Conservation (phyloP, 2,797 vertebrate species). For the Alfaro cultratus region DNA sequence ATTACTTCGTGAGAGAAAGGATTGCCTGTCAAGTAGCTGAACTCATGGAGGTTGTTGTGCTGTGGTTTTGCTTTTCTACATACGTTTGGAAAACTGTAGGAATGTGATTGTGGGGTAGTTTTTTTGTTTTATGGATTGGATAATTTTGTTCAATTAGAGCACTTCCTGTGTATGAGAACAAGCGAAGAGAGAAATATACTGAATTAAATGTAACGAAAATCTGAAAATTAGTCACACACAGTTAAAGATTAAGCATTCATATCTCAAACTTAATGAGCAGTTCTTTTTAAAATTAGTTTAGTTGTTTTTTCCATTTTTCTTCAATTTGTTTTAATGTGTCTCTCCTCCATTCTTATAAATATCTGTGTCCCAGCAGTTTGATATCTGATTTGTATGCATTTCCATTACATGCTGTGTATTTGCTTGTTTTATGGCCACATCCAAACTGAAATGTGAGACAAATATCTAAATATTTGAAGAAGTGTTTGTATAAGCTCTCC, state of each 20-base stretch:
- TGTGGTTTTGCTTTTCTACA: neutral
- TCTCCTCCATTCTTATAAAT: neutral
- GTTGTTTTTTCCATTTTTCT: neutral
- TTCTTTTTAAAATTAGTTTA: neutral
- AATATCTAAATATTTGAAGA: slow-evolving; percentile 40
- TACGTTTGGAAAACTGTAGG: neutral
- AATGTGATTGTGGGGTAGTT: neutral
- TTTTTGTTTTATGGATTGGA: neutral
- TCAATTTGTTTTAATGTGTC: neutral
- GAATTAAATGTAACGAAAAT: neutral
- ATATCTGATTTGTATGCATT: slow-evolving; percentile 1
- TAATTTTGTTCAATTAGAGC: neutral
- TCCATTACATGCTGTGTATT: neutral
- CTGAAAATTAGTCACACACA: neutral
- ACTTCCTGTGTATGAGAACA: neutral
- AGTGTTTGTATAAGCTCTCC: slow-evolving; percentile 49
- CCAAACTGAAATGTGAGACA: slow-evolving; percentile 33
- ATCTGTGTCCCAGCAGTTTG: neutral
- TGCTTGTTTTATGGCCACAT: slow-evolving; percentile 12
- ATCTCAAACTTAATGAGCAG: neutral
- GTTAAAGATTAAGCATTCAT: neutral
- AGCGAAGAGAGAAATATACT: neutral
- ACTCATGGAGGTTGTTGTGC: neutral
- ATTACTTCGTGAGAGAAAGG: slow-evolving; percentile 4
- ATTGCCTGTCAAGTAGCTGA: slow-evolving; percentile 4